These are phyloP conservation scores for human (Homo sapiens) DNA, from an alignment of 2,113 vertebrate genomes.

Conservation along the genomic window GRCh38 chr9:3784001-3784500, in stretches of 20 bases:
- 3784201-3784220: background rate
- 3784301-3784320: background rate
- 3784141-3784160: background rate
- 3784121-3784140: background rate
- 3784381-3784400: constrained; percentile 62
- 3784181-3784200: background rate
- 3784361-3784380: constrained; percentile 41
- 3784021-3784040: background rate
- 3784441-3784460: constrained; percentile 51
- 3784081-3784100: background rate
- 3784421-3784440: constrained; percentile 35
- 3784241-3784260: background rate
- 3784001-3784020: background rate
- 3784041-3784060: background rate
- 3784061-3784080: background rate
- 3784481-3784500: constrained; percentile 5
- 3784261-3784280: background rate
- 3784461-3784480: constrained; percentile 28
- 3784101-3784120: background rate
- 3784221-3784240: background rate
- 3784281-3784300: background rate
- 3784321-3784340: background rate
- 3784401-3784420: constrained; percentile 35
- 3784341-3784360: background rate
- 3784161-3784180: background rate